Base-by-base conservation (phyloP, 2,113 vertebrate species). In the Choloepus hoffmanni region DNA sequence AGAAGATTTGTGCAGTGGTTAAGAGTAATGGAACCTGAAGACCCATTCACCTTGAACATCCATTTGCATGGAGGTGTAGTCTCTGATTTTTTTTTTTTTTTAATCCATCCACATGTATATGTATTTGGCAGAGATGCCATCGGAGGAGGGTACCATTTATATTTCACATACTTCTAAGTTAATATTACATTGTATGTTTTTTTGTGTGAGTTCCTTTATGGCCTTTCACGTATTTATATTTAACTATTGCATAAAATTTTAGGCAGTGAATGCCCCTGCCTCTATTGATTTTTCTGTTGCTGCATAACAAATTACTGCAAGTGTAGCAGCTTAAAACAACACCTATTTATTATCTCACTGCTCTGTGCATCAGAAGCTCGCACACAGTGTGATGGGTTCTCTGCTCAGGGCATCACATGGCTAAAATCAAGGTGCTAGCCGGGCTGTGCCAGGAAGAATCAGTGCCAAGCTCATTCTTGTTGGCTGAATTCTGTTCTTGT, bases 151-250 rank as follows among this genome's bases (percentile, higher is more conserved):
- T 43, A 15, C n/a, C 43, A 40, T 92, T 84, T 92, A 83, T 87
- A 92, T 84, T 83, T 95, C 65, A 67, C 3, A 9, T 74, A 58
- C 63, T 93, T 94, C 96, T 70, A 82, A 96, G 82, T 67, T 53
- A 67, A 65, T 36, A 23, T 89, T 82, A 82, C 3, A 16, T 87
- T 67, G 43, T 5, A 68, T 28, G 2, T 63, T 45, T 76, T 78
- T 84, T 90, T 36, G 36, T 36, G 23, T 55, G 7, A 72, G 9
- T 92, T 96, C 4, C 33, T 68, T 87, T 79, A 76, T 90, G 50
- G 60, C 30, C 53, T 88, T 86, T n/a, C 40, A 60, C 23, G 63
- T 65, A 43, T 79, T 92, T 76, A 78, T 87, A 63, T 63, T 86
- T 86, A 89, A 92, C 65, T 90, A 13, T 40, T 68, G 23, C 12